These are phyloP conservation scores for Rhincodon typus DNA, from an alignment of 2,797 vertebrate species.

Conservation along the genomic window DNA sequence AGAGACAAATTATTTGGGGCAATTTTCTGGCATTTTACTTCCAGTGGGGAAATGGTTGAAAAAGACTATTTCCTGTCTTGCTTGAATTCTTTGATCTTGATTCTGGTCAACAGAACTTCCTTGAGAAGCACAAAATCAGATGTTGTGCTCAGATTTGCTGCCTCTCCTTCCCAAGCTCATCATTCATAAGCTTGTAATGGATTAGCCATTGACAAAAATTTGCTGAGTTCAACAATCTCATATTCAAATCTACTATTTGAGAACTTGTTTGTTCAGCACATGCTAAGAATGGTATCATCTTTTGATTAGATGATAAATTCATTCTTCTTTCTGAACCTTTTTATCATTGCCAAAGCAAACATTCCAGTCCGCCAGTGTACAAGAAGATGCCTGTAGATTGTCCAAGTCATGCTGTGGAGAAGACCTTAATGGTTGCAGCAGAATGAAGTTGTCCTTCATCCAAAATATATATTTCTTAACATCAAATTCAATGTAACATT, in stretches of 20 bases:
- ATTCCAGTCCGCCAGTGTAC: background rate
- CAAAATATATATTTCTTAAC: background rate
- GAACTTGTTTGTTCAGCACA: background rate
- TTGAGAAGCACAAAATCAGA: background rate
- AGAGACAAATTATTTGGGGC: background rate
- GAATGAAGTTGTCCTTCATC: background rate
- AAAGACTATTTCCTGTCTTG: background rate
- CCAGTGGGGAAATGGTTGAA: background rate
- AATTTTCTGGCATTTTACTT: background rate
- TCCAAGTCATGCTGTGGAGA: background rate
- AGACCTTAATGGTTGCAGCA: background rate
- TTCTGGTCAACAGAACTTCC: background rate
- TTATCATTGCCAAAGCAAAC: background rate
- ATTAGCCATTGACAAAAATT: background rate
- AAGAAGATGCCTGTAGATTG: background rate
- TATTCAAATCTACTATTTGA: background rate
- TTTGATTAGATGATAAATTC: background rate
- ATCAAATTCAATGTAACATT: background rate
- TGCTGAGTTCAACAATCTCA: background rate
- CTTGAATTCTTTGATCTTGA: background rate
- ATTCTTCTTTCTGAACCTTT: conserved; percentile 9
- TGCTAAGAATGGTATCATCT: background rate
- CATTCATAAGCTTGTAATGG: background rate
- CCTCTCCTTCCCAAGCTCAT: background rate
- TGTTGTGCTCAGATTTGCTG: background rate